Percentiles rank a stretch among this genome's conserved stretches.
Evolutionary conservation across 2,888 invertebrate genomes (phyloP).

Genomic region (Panorpa germanica): DNA sequence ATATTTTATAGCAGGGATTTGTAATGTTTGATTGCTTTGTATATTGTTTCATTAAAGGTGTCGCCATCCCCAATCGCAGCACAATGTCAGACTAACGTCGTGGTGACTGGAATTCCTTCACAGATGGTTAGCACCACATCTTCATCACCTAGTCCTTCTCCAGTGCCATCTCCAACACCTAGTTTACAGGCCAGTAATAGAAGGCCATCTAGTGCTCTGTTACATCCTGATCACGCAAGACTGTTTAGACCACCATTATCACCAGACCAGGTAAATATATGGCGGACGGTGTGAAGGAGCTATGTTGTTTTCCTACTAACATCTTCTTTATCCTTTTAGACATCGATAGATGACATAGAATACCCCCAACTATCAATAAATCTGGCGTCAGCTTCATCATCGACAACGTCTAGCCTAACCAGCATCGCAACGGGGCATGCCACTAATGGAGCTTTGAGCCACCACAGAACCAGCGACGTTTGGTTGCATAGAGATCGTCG

Average conservation of each 20-base stretch:
- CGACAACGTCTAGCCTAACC: constrained; percentile 37
- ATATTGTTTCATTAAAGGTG: no score
- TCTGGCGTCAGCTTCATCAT: constrained; percentile 26
- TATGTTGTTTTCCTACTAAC: no score
- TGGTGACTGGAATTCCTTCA: constrained; percentile 5
- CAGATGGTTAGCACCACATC: constrained; percentile 10
- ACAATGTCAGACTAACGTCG: constrained; percentile 13
- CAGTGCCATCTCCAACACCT: constrained; percentile 22
- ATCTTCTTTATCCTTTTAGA: constrained; percentile 23
- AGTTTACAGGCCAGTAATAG: constrained; percentile 22
- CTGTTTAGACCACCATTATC: constrained; percentile 28
- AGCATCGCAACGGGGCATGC: no score
- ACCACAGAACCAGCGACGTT: no score
- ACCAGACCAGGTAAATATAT: constrained; percentile 19
- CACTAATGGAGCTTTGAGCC: no score
- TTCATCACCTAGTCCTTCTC: constrained; percentile 22
- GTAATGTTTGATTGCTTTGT: no score
- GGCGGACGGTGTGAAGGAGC: constrained; percentile 19
- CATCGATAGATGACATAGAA: constrained; percentile 26
- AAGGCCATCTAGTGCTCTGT: constrained; percentile 35
- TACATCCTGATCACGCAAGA: constrained; percentile 52
- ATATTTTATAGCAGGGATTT: constrained; percentile 12
- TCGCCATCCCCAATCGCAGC: constrained; percentile 30
- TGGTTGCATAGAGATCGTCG: constrained; percentile 29
- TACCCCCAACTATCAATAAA: no score